Base-by-base conservation (phyloP, 1,140 invertebrate species). In the Drosophila pseudoobscura region DNA sequence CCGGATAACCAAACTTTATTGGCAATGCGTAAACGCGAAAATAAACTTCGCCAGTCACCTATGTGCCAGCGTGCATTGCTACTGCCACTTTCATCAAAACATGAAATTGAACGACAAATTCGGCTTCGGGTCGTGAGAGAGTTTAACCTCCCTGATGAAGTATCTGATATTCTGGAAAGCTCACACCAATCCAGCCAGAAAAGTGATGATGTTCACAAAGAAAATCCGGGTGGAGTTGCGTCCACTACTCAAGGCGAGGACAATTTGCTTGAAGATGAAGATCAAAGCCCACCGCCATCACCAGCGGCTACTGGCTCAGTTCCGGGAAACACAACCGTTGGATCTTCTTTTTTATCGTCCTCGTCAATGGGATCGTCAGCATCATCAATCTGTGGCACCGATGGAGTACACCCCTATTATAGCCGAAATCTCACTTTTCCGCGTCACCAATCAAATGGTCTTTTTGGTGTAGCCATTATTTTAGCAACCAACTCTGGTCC, bases 141-240 rank as follows among this genome's bases (percentile, higher is more conserved):
- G 92, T 98, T 98, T 91, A 98, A 98, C 89, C 93, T 98, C 43
- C 98, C 98, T 0, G 98, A 99, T 91, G 94, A 95, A 7, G 97
- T 98, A 9, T 96, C 97, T 0, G 96, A 98, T 91, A 93, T 97
- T 46, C 92, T 98, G 29, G 96, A 97, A 85, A 92, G 54, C 75
- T 92, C 90, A 44, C 73, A 90, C 2, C 58, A 88, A 29, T 57
- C 70, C 20, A 89, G 73, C 31, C 71, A 78, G 49, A 57, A 58
- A 6, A 11, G 49, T n/a, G 47, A 22, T 41, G 71, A 58, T 35
- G 13, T 13, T 13, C 68, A 50, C 7, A 46, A n/a, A 4, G 79
- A 78, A 15, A 79, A 80, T 17, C 59, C 49, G 29, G 54, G 50
- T 3, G 54, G 56, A 17, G 62, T 70, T 17, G 46, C 54, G 29